Conservation (phyloP, 1,140 invertebrate genomes). For the Antheraea mylitta region DNA sequence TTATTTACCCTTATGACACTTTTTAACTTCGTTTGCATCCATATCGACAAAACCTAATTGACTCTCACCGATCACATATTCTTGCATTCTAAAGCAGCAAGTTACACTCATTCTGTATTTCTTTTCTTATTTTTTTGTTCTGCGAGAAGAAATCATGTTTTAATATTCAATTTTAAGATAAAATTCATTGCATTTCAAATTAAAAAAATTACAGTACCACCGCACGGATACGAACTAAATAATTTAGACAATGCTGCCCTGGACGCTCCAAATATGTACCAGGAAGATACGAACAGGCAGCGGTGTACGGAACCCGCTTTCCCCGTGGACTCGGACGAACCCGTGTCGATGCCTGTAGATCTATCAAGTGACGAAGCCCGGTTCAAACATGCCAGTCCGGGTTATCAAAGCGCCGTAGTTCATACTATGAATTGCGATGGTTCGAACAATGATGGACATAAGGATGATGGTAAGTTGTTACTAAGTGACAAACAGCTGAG, state of each 20-base stretch:
- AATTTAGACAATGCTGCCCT: slow-evolving; percentile 81
- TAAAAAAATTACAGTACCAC: slow-evolving; percentile 71
- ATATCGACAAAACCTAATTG: neutral
- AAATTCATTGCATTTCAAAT: neutral
- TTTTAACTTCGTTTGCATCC: neutral
- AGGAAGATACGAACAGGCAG: slow-evolving; percentile 57
- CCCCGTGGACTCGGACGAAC: slow-evolving; percentile 66
- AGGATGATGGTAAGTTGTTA: slow-evolving; percentile 61
- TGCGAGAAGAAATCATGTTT: neutral
- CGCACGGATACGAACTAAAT: slow-evolving; percentile 81
- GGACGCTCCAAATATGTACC: slow-evolving; percentile 80
- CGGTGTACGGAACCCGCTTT: slow-evolving; percentile 54
- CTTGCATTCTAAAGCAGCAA: slow-evolving; percentile 4
- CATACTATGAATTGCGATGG: slow-evolving; percentile 78
- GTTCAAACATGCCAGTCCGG: slow-evolving; percentile 86
- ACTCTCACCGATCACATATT: neutral
- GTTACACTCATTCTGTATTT: neutral
- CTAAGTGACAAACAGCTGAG: no score
- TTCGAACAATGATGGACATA: slow-evolving; percentile 47
- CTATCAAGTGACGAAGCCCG: slow-evolving; percentile 66
- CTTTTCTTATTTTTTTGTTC: neutral
- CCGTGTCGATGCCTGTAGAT: slow-evolving; percentile 74
- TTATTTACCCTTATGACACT: neutral
- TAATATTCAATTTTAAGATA: neutral
- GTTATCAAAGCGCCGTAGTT: slow-evolving; percentile 84